Percentiles rank a stretch among this genome's conserved stretches.
These are phyloP conservation scores for Ardeotis arabs DNA, from an alignment of 2,113 vertebrate species.

Conservation along the genomic window DNA sequence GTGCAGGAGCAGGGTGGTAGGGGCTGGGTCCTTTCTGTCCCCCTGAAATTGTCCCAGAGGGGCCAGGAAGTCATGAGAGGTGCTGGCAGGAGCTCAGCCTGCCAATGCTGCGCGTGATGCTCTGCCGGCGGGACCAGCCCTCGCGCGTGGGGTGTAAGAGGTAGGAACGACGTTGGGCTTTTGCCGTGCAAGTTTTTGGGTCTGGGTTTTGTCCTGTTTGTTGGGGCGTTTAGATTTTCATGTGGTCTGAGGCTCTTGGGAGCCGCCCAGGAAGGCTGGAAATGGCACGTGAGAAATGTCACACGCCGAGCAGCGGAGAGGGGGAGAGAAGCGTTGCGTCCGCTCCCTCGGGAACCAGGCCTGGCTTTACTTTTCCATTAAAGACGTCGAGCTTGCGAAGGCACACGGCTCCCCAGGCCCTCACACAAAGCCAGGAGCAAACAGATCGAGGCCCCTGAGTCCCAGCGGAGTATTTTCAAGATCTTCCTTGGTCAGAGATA, in stretches of 20 bases:
- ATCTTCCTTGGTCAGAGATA: not conserved
- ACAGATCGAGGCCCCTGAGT: not conserved
- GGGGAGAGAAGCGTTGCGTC: not conserved
- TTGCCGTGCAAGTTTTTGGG: not conserved
- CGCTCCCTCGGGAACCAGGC: not conserved
- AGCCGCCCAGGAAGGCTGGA: not conserved
- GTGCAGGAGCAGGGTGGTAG: not conserved
- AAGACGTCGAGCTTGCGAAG: not conserved
- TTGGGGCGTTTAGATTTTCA: not conserved
- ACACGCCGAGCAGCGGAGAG: accelerated
- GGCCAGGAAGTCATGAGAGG: not conserved
- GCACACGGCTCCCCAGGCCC: not conserved
- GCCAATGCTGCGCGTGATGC: accelerated
- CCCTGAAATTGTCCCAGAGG: not conserved
- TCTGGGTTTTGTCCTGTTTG: not conserved
- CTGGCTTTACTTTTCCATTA: not conserved
- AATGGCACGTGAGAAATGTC: accelerated
- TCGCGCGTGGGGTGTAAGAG: accelerated
- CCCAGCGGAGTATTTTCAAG: not conserved
- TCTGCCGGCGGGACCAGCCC: not conserved
- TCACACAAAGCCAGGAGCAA: not conserved
- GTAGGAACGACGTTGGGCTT: accelerated
- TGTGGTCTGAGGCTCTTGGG: not conserved
- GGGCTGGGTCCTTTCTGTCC: not conserved
- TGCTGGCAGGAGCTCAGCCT: not conserved